Base-by-base conservation (phyloP, 2,888 invertebrate species). In the Blera fallax region DNA sequence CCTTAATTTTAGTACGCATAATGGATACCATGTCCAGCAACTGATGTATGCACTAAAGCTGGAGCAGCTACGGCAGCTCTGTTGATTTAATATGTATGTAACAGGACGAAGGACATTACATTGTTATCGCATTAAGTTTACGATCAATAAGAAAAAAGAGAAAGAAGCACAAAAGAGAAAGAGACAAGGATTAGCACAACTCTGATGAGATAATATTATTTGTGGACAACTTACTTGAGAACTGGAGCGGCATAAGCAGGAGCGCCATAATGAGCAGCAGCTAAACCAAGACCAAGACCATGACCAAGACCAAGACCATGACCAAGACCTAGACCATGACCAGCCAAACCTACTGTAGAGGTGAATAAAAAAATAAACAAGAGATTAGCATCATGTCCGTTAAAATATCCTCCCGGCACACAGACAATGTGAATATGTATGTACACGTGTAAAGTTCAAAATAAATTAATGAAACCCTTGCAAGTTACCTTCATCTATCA, bases 11-110 rank as follows among this genome's bases (percentile, higher is more conserved):
- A 92, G 88, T 92, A 92, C 78, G 91, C 92, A 89, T 91, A 91
- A 82, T 92, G 92, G 21, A 91, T 89, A 87, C 92, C 92, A 89
- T 92, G 92, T 76, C 92, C 92, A 48, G 91, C 90, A 87, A 91
- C 91, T 76, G 92, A 91, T 89, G 92, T 90, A 88, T 92, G 91
- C 87, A 92, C 91, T 87, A 92, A 87, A 52, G 91, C 91, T 78
- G 92, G 92, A 40, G 91, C 90, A 87, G 90, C 91, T 43, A 91
- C 89, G 74, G 90, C 91, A 87, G 91, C 89, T 87, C 91, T 91
- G 78, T 21, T 58, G 6, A 56, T 52, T 27, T n/a, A 72, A 70
- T 40, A 54, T 24, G 2, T 24, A 4, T 24, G 2, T 24, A 3
- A 24, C 4, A 54, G 5, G 14, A 24, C n/a, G 7, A 48, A 64